These are phyloP conservation scores for Pelodytes ibericus DNA, from an alignment of 2,797 vertebrate genomes.

Conservation along the genomic window DNA sequence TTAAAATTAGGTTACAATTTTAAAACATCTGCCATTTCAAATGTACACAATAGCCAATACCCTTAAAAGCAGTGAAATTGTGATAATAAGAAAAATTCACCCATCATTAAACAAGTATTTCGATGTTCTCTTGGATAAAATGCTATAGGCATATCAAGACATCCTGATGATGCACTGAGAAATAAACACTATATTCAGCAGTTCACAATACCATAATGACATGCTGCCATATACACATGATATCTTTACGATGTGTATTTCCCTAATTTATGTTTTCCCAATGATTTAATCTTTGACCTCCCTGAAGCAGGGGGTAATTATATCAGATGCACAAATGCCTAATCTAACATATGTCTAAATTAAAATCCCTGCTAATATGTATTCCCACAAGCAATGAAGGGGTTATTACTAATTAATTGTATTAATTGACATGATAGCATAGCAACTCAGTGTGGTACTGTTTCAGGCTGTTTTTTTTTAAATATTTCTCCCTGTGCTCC, in stretches of 20 bases:
- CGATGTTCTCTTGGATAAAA: not conserved
- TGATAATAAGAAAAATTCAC: no score
- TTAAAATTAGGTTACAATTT: no score
- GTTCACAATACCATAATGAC: not conserved
- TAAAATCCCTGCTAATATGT: slow-evolving; percentile 37
- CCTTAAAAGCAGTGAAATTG: no score
- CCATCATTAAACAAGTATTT: slow-evolving; percentile 2
- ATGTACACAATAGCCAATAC: no score
- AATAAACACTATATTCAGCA: slow-evolving; percentile 1
- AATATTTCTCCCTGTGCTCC: slow-evolving; percentile 33
- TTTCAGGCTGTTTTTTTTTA: slow-evolving; percentile 27
- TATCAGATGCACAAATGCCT: slow-evolving; percentile 31
- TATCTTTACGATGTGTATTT: slow-evolving; percentile 5
- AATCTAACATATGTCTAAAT: slow-evolving; percentile 44
- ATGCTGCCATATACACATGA: not conserved
- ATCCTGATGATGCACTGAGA: no score
- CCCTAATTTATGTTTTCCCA: slow-evolving; percentile 9
- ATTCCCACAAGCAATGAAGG: slow-evolving; percentile 43
- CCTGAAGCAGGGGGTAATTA: slow-evolving; percentile 35
- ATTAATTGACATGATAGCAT: slow-evolving; percentile 44
- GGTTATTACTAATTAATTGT: slow-evolving; percentile 52
- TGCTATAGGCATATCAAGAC: no score
- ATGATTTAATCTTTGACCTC: slow-evolving; percentile 42
- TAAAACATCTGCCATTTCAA: no score
- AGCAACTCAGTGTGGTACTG: slow-evolving; percentile 37